These are phyloP conservation scores for Semaprochilodus insignis DNA, from an alignment of 2,797 vertebrate species.

Conservation along the genomic window DNA sequence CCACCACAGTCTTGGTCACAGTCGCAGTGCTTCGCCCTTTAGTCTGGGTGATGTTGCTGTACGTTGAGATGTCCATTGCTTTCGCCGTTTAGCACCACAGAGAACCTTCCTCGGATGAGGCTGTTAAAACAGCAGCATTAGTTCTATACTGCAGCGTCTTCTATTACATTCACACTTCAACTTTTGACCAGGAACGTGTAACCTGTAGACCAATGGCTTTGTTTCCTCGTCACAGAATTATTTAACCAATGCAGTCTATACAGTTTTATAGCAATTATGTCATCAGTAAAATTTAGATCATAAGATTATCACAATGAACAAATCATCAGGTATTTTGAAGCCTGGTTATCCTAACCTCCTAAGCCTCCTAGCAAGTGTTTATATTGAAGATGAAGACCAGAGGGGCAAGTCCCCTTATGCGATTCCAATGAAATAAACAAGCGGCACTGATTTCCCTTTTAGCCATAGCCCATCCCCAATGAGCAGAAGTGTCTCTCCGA, in stretches of 20 bases:
- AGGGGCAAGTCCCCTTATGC: not conserved
- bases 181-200: no score
- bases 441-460: not conserved
- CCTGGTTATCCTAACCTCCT: not conserved
- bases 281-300: no score
- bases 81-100: not conserved
- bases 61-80: constrained; percentile 32
- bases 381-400: not conserved
- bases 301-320: not conserved
- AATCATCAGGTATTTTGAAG: not conserved
- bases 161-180: no score
- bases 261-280: not conserved
- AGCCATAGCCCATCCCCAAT: not conserved
- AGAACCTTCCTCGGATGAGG: no score
- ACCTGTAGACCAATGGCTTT: no score
- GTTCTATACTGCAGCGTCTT: no score
- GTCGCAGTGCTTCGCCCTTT: constrained; percentile 63
- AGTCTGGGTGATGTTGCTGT: constrained; percentile 26
- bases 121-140: not conserved
- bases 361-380: not conserved
- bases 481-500: not conserved
- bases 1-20: constrained; percentile 52
- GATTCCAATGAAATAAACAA: not conserved
- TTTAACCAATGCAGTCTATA: not conserved
- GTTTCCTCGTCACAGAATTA: no score